Base-by-base conservation (phyloP, 2,113 vertebrate genomes). In the Centropristis striata region DNA sequence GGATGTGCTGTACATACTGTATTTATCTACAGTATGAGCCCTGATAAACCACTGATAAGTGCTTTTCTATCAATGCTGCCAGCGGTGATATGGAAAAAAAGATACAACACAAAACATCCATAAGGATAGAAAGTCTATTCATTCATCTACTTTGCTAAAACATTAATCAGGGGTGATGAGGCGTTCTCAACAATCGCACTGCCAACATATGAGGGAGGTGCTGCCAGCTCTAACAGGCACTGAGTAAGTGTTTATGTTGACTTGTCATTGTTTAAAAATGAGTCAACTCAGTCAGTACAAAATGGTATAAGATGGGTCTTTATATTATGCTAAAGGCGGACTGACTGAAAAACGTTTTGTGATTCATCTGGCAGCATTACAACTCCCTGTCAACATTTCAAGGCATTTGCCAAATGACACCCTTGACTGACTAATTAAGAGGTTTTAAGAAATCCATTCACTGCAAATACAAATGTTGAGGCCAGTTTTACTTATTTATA, bases 81-180 rank as follows among this genome's bases (percentile, higher is more conserved):
- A 49, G 75, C 25, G 37, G 39, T 18, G 47, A 41, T 20, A 11
- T 25, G 21, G 8, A 47, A 0, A 14, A 20, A 15, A 39, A 54
- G 1, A 23, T 25, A 41, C 5, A 50, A 47, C 5, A 12, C 44
- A 21, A 74, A 27, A 71, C 39, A 64, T 50, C 4, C 3, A 53
- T 65, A 44, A 41, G n/a, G 15, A 12, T 46, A 54, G 20, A 1
- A 59, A 28, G 57, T 68, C 10, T 2, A 57, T n/a, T 28, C 6
- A 27, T 69, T 80, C 20, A 55, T 42, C 18, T 32, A 50, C 32
- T 61, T 41, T n/a, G 60, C 32, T 53, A 71, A 54, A 75, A 60
- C 8, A 65, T 80, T 54, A 37, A 68, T 68, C 27, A 72, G 54
- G 76, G 11, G 16, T 36, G 58, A 50, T 69, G 50, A 68, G 28